phyloP scores from a whole-genome alignment of 2,113 vertebrate genomes.

The Mixornis gularis region DNA sequence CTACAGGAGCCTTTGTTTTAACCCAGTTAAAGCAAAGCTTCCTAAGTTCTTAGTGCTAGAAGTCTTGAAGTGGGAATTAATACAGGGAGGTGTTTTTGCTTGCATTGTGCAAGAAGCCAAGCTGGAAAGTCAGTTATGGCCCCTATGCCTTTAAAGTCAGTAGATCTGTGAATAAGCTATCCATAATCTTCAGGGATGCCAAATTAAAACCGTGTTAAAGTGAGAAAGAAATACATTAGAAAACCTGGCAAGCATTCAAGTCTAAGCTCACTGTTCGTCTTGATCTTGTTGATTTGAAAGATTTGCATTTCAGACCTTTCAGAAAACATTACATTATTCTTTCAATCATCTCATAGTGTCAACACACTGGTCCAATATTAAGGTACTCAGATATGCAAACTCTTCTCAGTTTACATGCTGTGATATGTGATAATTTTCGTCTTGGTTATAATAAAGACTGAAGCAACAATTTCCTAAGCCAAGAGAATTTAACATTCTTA shows the following conservation, averaged over 20 bases:
- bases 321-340: background rate
- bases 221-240: background rate
- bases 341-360: background rate
- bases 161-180: background rate
- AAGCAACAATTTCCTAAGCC: constrained; percentile 11
- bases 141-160: background rate
- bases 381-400: constrained; percentile 1
- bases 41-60: background rate
- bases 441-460: background rate
- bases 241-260: background rate
- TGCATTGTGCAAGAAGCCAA: background rate
- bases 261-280: background rate
- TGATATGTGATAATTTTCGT: background rate
- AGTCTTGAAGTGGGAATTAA: background rate
- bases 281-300: background rate
- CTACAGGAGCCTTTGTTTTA: background rate
- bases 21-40: background rate
- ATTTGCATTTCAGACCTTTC: background rate
- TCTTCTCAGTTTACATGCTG: constrained; percentile 4
- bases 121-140: background rate
- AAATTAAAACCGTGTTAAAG: background rate
- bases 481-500: constrained; percentile 22
- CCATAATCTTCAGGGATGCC: background rate
- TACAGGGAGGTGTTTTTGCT: background rate
- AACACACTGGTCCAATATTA: background rate